A percentile compares a stretch with the other conserved stretches of the same genome.
Conservation (phyloP, 2,113 vertebrate genomes). For the Tamias sibiricus region DNA sequence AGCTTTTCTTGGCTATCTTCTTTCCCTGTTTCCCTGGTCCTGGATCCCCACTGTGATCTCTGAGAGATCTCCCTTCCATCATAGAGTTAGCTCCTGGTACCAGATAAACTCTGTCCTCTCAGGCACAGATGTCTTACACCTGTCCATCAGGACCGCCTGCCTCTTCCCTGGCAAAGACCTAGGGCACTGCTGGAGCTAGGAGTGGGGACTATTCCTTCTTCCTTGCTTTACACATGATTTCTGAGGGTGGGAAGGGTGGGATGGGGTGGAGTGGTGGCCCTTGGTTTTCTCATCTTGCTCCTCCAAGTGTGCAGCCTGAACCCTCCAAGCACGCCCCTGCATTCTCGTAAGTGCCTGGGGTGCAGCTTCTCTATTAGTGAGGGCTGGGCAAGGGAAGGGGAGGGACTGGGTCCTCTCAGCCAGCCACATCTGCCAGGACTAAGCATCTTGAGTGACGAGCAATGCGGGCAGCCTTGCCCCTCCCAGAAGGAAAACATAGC, state of each 20-base stretch:
- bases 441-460: not conserved
- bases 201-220: not conserved
- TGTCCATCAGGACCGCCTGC: not conserved
- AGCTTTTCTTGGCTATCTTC: no score
- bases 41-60: not conserved
- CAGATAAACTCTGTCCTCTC: not conserved
- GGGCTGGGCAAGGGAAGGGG: no score
- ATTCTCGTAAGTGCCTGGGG: not conserved
- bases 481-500: not conserved
- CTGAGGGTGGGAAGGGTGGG: fast-evolving
- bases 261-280: not conserved
- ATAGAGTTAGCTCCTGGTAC: not conserved
- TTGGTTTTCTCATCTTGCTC: not conserved
- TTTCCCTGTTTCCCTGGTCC: not conserved
- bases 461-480: not conserved
- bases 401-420: not conserved
- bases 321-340: not conserved
- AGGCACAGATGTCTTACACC: not conserved
- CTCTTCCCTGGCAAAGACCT: not conserved
- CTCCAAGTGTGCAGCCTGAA: not conserved
- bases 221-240: not conserved
- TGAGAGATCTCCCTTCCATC: not conserved
- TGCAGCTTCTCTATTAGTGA: not conserved
- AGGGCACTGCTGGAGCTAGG: no score
- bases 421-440: not conserved